Evolutionary conservation across 2,888 invertebrate species (phyloP), one percentile per base, ranked within the genome.

Genomic region (Neoaliturus tenellus): DNA sequence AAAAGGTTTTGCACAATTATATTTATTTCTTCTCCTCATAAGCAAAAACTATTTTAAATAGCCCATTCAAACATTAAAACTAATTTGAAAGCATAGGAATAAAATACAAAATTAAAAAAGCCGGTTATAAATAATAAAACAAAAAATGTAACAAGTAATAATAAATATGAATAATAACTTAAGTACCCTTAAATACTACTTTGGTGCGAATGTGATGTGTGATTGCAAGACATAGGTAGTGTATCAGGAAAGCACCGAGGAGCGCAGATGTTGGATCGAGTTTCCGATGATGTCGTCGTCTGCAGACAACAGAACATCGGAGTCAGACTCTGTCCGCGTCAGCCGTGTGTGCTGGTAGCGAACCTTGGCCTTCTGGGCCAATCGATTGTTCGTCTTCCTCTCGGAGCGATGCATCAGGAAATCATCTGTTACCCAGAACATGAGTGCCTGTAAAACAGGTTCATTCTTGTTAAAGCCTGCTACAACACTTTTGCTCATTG

Each of bases 371-470:
- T 90, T 89, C 85, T 90, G 89, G 75, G 91, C 85, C 67, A 91
- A 87, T 86, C 90, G 90, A 17, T 73, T 48, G 23, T 82, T 41
- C 73, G 85, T 80, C 51, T 84, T 73, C 84, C 84, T 55, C 33
- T 62, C 20, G 33, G 80, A 39, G 71, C 92, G 92, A 87, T 94
- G 93, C 95, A 96, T 96, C 80, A 96, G 91, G 92, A 96, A 96
- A 90, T 96, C 96, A 90, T 96, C 96, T 0, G 96, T 96, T 87
- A 96, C 95, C 96, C 96, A 96, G 91, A 96, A 96, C 93, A 96
- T 95, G 89, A 96, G 92, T 87, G 95, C 95, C 96, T 96, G 91
- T 17, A 62, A 67, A 75, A 41, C 23, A 14, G n/a, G n/a, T n/a
- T n/a, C n/a, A n/a, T n/a, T n/a, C n/a, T 71, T 6, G n/a, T 20